Evolutionary conservation across 53 echinoderm and acorn worm species (phyloP).

Genomic region (Antedon mediterranea): DNA sequence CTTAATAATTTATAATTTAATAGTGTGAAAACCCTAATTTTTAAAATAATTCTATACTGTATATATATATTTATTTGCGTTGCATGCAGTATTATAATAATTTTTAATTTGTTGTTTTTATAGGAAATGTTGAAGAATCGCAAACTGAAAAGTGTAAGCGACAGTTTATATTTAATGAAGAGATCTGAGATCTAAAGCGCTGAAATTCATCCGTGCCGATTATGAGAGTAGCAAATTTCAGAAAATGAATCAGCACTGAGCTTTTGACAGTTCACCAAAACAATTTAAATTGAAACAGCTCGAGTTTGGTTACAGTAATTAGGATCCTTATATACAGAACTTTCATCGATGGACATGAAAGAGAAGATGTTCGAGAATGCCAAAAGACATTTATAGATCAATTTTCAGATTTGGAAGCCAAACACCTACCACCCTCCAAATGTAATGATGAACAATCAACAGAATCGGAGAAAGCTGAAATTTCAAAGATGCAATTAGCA

Average conservation of each 20-base stretch:
- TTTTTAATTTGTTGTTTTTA: too few species aligned
- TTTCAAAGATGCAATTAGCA: too few species aligned
- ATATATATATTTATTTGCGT: too few species aligned
- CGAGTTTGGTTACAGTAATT: constrained; percentile 1
- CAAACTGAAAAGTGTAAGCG: too few species aligned
- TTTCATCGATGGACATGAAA: constrained; percentile 10
- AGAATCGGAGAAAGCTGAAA: too few species aligned
- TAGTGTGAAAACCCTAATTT: too few species aligned
- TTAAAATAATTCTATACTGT: too few species aligned
- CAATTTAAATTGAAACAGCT: background rate
- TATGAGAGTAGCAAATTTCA: background rate
- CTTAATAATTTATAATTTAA: too few species aligned
- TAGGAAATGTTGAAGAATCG: too few species aligned
- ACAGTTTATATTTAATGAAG: too few species aligned
- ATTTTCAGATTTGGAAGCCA: background rate
- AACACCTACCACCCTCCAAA: background rate
- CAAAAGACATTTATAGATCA: background rate
- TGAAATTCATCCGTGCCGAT: background rate
- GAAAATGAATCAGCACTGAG: background rate
- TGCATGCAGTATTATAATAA: too few species aligned
- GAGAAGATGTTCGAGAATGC: background rate
- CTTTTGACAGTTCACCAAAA: background rate
- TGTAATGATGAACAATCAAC: background rate
- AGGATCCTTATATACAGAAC: constrained; percentile 1
- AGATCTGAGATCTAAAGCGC: too few species aligned